Evolutionary conservation across 92 coral and sea anemone genomes (phyloP), one percentile per base, ranked within the genome.

Genomic region (Plumapathes pennacea): DNA sequence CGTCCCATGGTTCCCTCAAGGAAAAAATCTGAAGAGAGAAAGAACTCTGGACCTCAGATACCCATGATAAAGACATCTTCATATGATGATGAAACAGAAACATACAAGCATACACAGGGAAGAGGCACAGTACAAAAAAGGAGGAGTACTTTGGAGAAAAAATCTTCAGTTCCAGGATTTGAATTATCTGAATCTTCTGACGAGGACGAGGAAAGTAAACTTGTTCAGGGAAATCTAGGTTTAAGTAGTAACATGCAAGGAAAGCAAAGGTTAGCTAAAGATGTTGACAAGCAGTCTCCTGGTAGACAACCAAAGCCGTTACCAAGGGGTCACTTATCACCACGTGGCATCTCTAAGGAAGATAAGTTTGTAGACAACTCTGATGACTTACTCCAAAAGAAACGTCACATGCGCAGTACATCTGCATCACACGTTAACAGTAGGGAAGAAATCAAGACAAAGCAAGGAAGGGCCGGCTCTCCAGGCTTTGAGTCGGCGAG

Each of bases 161-260:
- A n/a, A n/a, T n/a, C n/a, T n/a, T n/a, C n/a, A n/a, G n/a, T n/a
- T n/a, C n/a, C n/a, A n/a, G n/a, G n/a, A n/a, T n/a, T n/a, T n/a
- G n/a, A n/a, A n/a, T n/a, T n/a, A n/a, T n/a, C 50, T 2, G 63
- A 53, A 32, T 66, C 53, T 26, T 59, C 52, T 25, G 80, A 63
- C 8, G 75, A 68, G 44, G 60, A 29, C 43, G 45, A 67, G 51
- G 50, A 71, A 21, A 63, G 55, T 31, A 72, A 54, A 59, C 59
- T 43, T 44, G 84, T 77, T 31, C 42, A 1, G 43, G 62, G 31
- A 48, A n/a, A n/a, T n/a, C n/a, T n/a, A n/a, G n/a, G 21, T 14
- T 48, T 63, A 34, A 29, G 5, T 2, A 30, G 39, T 30, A 40
- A 51, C 49, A 65, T 29, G 38, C 46, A 11, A 54, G 65, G 15